Base-by-base conservation (phyloP, 2,113 vertebrate genomes). In the Oenanthe melanoleuca region DNA sequence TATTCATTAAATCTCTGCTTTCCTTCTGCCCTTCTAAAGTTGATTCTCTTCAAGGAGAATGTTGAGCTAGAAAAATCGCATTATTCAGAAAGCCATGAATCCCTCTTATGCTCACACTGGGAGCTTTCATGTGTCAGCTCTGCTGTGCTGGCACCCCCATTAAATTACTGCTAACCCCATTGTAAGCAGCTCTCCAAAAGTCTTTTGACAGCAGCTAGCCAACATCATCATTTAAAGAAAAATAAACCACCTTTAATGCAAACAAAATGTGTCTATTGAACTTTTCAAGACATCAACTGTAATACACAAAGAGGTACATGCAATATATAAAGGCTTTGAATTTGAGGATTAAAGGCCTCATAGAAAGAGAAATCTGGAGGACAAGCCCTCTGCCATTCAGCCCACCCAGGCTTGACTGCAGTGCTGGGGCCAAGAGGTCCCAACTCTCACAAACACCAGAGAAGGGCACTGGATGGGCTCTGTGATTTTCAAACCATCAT, bases 81-180 rank as follows among this genome's bases (percentile, higher is more conserved):
- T 73, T 88, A 72, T 59, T 70, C 73, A 61, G 50, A 87, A 57
- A 78, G 64, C 56, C 42, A 80, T 20, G 37, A 91, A 86, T 57
- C 31, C 28, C 24, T 80, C 31, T 83, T 45, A n/a, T 14, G 31
- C 18, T 73, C 61, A 72, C 57, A 61, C 49, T n/a, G 87, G 66
- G 31, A 61, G n/a, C 45, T 70, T 70, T 70, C 69, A 31, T 6
- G 9, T 57, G 64, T 22, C 80, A 87, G 37, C n/a, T 73, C 64
- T 45, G 56, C 73, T 80, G 8, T 28, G 63, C 67, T 80, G 55
- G 40, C 45, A 89, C 29, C 13, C 9, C 44, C 50, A 34, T 28
- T 50, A 79, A 7, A 11, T 33, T 45, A 37, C 57, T 61, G 44
- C 57, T 19, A 18, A 26, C 34, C 17, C 38, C 67, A 44, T 2